Evolutionary conservation across 1,140 invertebrate species (phyloP).

Genomic region (Ectropis grisescens): DNA sequence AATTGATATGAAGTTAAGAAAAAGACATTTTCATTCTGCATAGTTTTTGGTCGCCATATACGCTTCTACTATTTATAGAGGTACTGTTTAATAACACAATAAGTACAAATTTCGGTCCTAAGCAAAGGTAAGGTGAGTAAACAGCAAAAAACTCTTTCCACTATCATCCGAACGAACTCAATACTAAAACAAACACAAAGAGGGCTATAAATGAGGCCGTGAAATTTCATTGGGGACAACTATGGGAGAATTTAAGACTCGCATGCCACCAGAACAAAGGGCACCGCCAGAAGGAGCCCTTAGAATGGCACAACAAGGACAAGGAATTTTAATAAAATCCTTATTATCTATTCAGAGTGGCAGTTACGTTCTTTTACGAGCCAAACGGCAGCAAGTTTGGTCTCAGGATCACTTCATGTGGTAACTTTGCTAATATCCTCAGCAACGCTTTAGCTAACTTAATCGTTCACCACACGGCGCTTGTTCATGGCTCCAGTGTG

Average conservation of each 20-base stretch:
- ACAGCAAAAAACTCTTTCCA: background rate
- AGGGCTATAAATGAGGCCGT: conserved; percentile 17
- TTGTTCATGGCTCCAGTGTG: background rate
- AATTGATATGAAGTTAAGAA: no score
- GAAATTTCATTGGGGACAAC: conserved; percentile 29
- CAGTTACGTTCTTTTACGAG: conserved; percentile 55
- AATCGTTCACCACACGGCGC: conserved; percentile 21
- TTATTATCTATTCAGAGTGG: conserved; percentile 58
- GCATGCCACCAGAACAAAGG: conserved; percentile 36
- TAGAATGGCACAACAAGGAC: conserved; percentile 44
- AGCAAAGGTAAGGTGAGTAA: no score
- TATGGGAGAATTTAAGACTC: conserved; percentile 19
- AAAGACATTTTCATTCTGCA: no score
- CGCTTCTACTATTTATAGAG: no score
- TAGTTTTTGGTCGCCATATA: no score
- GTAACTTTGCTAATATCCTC: conserved; percentile 38
- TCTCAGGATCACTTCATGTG: conserved; percentile 24
- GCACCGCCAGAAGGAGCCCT: conserved; percentile 19
- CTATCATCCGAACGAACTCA: conserved; percentile 15
- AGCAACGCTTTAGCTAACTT: conserved; percentile 26
- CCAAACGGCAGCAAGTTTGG: conserved; percentile 27
- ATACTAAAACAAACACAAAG: conserved; percentile 18
- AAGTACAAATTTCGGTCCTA: background rate
- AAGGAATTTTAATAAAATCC: conserved; percentile 61
- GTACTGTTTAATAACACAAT: no score